phyloP scores from a whole-genome alignment of 2,113 vertebrate genomes.

The Thermophis baileyi region DNA sequence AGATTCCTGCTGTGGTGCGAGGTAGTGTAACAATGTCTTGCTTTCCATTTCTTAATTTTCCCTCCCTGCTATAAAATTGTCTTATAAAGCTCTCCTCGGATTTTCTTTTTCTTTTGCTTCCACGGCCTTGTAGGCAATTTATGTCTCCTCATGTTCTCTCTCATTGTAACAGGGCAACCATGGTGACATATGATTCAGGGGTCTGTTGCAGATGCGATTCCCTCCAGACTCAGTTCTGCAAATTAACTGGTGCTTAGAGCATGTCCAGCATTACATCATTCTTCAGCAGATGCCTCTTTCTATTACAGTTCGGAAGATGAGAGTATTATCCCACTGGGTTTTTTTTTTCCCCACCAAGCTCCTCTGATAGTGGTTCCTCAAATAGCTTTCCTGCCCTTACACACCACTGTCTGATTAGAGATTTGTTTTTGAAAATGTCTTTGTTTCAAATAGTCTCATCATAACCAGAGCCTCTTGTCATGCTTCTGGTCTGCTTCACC shows the following conservation, averaged over 20 bases:
- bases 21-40: constrained; percentile 9
- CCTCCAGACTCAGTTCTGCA: constrained; percentile 1
- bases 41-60: constrained; percentile 7
- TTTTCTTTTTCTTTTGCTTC: background rate
- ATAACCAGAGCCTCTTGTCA: background rate
- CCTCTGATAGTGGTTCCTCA: background rate
- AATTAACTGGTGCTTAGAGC: constrained; percentile 4
- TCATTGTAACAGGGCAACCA: background rate
- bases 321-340: background rate
- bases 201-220: background rate
- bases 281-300: background rate
- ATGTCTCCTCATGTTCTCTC: background rate
- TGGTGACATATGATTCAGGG: constrained; percentile 17
- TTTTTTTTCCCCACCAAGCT: background rate
- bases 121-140: constrained; percentile 6
- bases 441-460: background rate
- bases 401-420: background rate
- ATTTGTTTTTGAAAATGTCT: background rate
- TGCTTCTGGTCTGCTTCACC: background rate
- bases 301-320: background rate
- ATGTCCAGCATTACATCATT: constrained; percentile 8
- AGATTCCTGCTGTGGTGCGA: background rate
- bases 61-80: constrained; percentile 6
- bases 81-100: constrained; percentile 4
- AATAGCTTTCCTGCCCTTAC: background rate